Percentiles rank a stretch among this genome's conserved stretches.
These are phyloP conservation scores for Sebastiscus albofasciatus DNA, from an alignment of 2,797 vertebrate genomes.

Conservation along the genomic window DNA sequence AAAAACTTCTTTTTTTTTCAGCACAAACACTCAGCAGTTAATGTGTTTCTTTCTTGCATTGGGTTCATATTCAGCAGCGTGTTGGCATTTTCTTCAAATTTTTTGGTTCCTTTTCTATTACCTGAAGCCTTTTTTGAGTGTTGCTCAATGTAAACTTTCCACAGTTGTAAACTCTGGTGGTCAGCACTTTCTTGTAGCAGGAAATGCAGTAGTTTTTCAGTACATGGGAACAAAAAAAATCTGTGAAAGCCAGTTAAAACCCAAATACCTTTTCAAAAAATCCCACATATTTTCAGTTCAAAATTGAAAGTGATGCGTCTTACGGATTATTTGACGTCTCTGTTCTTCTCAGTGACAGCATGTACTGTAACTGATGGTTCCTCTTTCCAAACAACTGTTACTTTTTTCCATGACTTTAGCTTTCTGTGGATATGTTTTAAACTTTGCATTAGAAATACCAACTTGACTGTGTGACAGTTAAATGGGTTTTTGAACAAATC, in stretches of 20 bases:
- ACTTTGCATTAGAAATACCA: neutral
- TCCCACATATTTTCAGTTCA: neutral
- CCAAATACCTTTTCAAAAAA: neutral
- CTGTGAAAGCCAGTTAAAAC: neutral
- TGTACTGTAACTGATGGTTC: neutral
- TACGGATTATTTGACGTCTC: neutral
- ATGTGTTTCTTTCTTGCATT: neutral
- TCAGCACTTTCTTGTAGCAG: neutral
- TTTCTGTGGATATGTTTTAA: neutral
- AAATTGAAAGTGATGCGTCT: neutral
- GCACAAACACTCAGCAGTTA: neutral
- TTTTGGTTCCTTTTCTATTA: neutral
- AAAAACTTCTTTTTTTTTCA: neutral
- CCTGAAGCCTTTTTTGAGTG: neutral
- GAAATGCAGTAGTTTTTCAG: neutral
- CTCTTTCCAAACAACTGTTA: neutral
- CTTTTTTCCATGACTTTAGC: neutral
- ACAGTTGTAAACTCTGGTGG: neutral
- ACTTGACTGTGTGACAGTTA: neutral
- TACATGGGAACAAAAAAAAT: neutral
- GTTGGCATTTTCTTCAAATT: neutral
- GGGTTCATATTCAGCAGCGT: neutral
- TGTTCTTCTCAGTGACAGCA: neutral
- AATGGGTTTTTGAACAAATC: neutral
- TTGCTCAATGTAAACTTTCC: neutral